Conservation (phyloP, 2,113 vertebrate genomes). For the Cephalopholis sonnerati region DNA sequence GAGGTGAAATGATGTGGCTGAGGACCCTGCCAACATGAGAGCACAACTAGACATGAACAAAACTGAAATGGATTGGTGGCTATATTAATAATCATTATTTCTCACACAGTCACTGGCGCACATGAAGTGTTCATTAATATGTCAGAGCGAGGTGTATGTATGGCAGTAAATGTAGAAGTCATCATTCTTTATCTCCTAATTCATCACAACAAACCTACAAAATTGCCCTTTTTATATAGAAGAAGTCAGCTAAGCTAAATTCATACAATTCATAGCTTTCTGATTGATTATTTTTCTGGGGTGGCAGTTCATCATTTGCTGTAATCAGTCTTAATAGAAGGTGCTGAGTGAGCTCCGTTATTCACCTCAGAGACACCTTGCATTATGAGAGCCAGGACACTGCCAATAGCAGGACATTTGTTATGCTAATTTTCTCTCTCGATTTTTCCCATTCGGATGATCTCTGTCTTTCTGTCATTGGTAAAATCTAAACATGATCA, state of each 20-base stretch:
- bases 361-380: conserved; percentile 53
- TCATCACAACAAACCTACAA: conserved; percentile 48
- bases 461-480: conserved; percentile 30
- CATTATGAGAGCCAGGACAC: conserved; percentile 25
- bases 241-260: conserved; percentile 22
- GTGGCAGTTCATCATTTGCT: conserved; percentile 37
- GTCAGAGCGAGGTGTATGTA: background rate
- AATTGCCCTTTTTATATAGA: conserved; percentile 50
- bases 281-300: conserved; percentile 56
- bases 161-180: conserved; percentile 34
- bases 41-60: background rate
- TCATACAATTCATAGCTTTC: conserved; percentile 30
- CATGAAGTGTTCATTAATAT: conserved; percentile 5
- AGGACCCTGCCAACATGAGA: background rate
- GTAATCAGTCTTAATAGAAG: conserved; percentile 55
- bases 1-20: background rate
- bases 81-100: background rate
- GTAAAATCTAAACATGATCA: conserved; percentile 32
- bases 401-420: conserved; percentile 52
- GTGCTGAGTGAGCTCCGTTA: conserved; percentile 54
- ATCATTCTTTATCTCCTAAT: conserved; percentile 36
- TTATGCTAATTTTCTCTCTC: conserved; percentile 61
- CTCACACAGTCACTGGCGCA: background rate
- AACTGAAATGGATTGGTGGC: conserved; percentile 1
- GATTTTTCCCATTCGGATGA: conserved; percentile 18